phyloP scores from a whole-genome alignment of 1,140 invertebrate genomes.

The Drosophila novamexicana region DNA sequence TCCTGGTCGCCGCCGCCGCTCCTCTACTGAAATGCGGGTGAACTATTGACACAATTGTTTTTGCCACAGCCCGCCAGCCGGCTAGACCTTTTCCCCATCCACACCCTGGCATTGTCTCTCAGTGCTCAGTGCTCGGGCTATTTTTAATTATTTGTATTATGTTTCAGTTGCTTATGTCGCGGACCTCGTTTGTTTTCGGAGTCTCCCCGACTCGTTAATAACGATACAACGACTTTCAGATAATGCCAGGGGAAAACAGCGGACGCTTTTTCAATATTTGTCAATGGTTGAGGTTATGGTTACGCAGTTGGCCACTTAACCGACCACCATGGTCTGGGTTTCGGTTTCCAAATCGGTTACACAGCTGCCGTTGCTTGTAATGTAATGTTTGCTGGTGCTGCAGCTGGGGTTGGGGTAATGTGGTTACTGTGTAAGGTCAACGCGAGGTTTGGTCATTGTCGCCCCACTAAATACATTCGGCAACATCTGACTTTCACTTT shows the following conservation, averaged over 20 bases:
- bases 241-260: constrained; percentile 46
- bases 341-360: constrained; percentile 15
- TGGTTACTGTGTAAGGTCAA: constrained; percentile 70
- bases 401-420: constrained; percentile 45
- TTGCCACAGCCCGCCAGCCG: constrained; percentile 50
- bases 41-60: constrained; percentile 83
- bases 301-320: constrained; percentile 58
- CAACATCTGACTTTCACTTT: constrained; percentile 1
- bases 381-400: neutral
- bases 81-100: constrained; percentile 31
- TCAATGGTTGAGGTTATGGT: constrained; percentile 36
- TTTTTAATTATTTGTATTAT: constrained; percentile 83
- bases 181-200: constrained; percentile 50
- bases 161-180: constrained; percentile 67
- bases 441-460: neutral
- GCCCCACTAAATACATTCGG: too few species aligned
- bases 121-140: constrained; percentile 39
- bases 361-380: neutral
- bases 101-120: constrained; percentile 21
- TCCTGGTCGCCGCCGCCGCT: constrained; percentile 20
- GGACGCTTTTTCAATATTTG: constrained; percentile 72
- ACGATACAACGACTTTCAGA: constrained; percentile 40
- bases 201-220: constrained; percentile 58
- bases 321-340: constrained; percentile 60
- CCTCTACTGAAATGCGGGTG: constrained; percentile 62